Percentiles rank a stretch among this genome's conserved stretches.
phyloP scores from a whole-genome alignment of 2,888 invertebrate species.

The Melanchra persicariae region DNA sequence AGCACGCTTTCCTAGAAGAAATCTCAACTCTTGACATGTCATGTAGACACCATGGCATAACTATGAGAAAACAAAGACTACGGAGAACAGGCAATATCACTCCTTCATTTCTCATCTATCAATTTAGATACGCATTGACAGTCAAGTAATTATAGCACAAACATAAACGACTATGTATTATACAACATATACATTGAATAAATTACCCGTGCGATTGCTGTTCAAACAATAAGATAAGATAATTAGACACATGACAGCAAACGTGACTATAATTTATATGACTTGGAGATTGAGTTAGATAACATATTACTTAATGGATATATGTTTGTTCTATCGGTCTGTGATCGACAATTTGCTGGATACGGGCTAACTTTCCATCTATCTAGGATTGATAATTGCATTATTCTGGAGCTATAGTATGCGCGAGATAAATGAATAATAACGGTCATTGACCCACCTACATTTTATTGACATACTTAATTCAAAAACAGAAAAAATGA shows the following conservation, averaged over 20 bases:
- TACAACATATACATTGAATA: not conserved
- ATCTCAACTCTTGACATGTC: too few species aligned
- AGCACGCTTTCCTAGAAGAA: too few species aligned
- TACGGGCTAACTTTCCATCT: too few species aligned
- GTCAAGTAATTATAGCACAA: not conserved
- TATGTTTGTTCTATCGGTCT: not conserved
- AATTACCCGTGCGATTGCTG: slow-evolving; percentile 14
- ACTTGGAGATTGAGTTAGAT: slow-evolving; percentile 43
- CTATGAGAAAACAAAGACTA: too few species aligned
- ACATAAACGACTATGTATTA: not conserved
- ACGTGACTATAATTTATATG: slow-evolving; percentile 40
- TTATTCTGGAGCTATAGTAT: not conserved
- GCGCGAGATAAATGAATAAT: too few species aligned
- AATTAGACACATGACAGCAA: slow-evolving; percentile 19
- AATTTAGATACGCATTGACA: not conserved
- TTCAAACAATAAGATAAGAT: slow-evolving; percentile 2
- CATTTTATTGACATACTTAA: too few species aligned
- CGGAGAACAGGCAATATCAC: too few species aligned
- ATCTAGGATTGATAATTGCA: too few species aligned
- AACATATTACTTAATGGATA: slow-evolving; percentile 36
- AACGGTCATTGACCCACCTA: too few species aligned
- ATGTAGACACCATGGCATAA: too few species aligned
- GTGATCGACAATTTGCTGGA: slow-evolving; percentile 16
- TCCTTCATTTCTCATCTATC: too few species aligned
- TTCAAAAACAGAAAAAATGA: too few species aligned